Percentiles rank a stretch among this genome's conserved stretches.
Evolutionary conservation across 2,113 vertebrate species (phyloP).

Genomic region (Cyanoramphus novaezelandiae): DNA sequence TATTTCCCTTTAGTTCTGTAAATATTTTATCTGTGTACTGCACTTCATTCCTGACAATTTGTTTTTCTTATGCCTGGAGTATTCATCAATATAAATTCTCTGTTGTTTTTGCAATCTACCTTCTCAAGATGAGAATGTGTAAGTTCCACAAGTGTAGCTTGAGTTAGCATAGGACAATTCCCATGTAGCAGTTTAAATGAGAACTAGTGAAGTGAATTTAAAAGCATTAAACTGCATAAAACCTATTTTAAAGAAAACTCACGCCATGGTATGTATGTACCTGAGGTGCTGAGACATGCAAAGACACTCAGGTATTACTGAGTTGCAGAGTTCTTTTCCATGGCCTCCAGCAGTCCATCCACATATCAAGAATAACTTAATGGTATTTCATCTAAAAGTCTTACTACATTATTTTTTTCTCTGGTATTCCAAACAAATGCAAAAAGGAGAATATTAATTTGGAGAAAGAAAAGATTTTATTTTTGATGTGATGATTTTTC

Average conservation of each 20-base stretch:
- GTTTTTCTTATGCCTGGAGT: neutral
- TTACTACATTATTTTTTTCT: neutral
- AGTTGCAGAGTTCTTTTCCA: neutral
- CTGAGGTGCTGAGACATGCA: neutral
- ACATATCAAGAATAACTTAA: neutral
- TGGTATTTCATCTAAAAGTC: neutral
- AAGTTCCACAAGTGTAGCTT: neutral
- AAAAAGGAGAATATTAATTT: neutral
- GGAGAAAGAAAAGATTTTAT: neutral
- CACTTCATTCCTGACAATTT: neutral
- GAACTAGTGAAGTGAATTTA: neutral
- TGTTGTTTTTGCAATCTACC: neutral
- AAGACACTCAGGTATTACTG: neutral
- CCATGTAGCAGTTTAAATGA: neutral
- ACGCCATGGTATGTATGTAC: neutral
- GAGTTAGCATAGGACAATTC: neutral
- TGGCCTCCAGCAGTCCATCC: neutral
- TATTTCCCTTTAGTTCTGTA: neutral
- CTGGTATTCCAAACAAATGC: constrained; percentile 30
- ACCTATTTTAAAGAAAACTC: neutral
- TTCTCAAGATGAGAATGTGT: neutral
- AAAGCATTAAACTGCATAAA: neutral
- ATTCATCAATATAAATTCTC: neutral
- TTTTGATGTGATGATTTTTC: constrained; percentile 5
- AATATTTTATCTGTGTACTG: neutral